phyloP scores from a whole-genome alignment of 1,140 invertebrate genomes.

The Drosophila lacteicornis region DNA sequence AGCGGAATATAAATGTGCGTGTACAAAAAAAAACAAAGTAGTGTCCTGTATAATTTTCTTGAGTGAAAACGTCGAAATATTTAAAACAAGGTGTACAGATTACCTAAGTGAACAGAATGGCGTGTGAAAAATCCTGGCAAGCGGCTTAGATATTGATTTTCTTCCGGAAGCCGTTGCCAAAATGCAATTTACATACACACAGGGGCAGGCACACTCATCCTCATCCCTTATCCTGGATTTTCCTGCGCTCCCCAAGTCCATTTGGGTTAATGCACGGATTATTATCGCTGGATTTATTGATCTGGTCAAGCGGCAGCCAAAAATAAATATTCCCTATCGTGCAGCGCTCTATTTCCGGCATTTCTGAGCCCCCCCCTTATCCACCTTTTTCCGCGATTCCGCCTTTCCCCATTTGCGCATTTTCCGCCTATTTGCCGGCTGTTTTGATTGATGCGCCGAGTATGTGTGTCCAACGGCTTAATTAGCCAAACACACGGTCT shows the following conservation, averaged over 20 bases:
- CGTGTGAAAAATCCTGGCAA: constrained; percentile 19
- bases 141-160: constrained; percentile 62
- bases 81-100: background rate
- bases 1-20: constrained; percentile 3
- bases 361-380: background rate
- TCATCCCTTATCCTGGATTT: background rate
- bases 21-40: background rate
- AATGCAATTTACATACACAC: constrained; percentile 57
- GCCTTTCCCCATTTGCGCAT: constrained; percentile 2
- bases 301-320: constrained; percentile 42
- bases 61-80: background rate
- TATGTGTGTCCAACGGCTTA: constrained; percentile 60
- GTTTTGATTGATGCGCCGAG: constrained; percentile 42
- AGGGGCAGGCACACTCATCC: background rate
- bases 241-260: constrained; percentile 12
- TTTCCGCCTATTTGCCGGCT: constrained; percentile 32
- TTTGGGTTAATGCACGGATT: constrained; percentile 77
- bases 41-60: background rate
- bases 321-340: constrained; percentile 56
- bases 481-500: constrained; percentile 59
- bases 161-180: constrained; percentile 50
- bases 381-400: background rate
- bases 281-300: constrained; percentile 64
- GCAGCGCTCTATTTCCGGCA: constrained; percentile 63
- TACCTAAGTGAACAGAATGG: background rate